Evolutionary conservation across 2,888 invertebrate genomes (phyloP), one percentile per base, ranked within the genome.

Genomic region (Callinectes sapidus): DNA sequence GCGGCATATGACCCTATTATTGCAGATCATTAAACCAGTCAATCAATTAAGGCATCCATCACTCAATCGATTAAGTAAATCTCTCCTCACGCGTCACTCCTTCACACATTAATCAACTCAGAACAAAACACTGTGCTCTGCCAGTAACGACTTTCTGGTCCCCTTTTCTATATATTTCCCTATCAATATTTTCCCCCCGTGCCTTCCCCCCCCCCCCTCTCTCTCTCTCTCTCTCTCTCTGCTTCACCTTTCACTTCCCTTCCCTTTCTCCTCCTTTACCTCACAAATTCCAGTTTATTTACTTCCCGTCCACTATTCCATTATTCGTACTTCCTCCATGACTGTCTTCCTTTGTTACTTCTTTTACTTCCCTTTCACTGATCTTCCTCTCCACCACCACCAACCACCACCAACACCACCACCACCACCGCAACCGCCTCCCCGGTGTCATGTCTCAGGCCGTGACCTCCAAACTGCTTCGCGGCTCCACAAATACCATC

Each of bases 401-500:
- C 35, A 8, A 8, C 55, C 61, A 35, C 32, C 86, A 85, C 86
- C 39, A 35, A 35, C 55, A 61, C 39, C 39, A 23, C 85, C 90
- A 35, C 55, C 55, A 39, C n/a, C 23, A 35, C 90, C 48, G 35
- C 81, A 39, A 23, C 61, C 61, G 16, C 55, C 90, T 39, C 86
- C 77, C 23, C 71, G 28, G 10, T n/a, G 71, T 71, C 71, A 81
- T 35, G 81, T 81, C 81, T 16, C 32, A 81, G 81, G 32, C 81
- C 81, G 81, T 81, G 81, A 32, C 81, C 81, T 35, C 81, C 32
- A 81, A 81, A 35, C 81, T 32, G 35, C 35, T 35, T 81, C 81
- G 81, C 81, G 81, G 81, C 81, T 81, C 81, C 81, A 81, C 81
- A 81, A 81, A 81, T 81, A 81, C 81, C 81, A 81, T 81, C 81